Base-by-base conservation (phyloP, 2,888 invertebrate genomes). In the Volucella zonaria region DNA sequence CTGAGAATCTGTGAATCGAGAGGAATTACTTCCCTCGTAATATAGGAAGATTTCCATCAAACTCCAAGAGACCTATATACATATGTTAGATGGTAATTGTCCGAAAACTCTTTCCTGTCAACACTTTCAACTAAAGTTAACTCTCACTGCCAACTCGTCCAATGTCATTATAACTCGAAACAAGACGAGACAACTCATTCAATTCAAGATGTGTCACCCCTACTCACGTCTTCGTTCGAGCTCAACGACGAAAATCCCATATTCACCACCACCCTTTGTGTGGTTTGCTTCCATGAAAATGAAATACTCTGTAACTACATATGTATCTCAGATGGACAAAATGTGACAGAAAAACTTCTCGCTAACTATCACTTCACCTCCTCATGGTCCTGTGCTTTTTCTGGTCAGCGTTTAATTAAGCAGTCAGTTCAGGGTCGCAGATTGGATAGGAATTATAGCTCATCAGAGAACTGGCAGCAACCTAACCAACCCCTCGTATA, bases 381-480 rank as follows among this genome's bases (percentile, higher is more conserved):
- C 11, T 14, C 68, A 45, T 59, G n/a, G 54, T 52, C 62, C 49
- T 40, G 52, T 67, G 51, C 59, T 76, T 81, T 73, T 58, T 81
- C 31, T 31, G 85, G 81, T 85, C 81, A 85, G 76, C 85, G 76
- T 85, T 85, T 85, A 85, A 85, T 85, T 85, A 85, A 85, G 85
- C 80, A 85, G 85, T 85, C 85, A 85, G 81, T 85, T 85, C 85
- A 85, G 85, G 85, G 85, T 85, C 85, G 85, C 85, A 85, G 85
- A 85, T 85, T 85, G 85, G 85, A 85, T 85, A 54, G 81, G 71
- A 85, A 85, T 85, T 85, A 85, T 85, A 85, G 85, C 81, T 73
- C 85, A 85, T 85, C 81, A 81, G 81, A 67, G 59, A 71, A 15
- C 61, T 45, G 43, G 40, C 1, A 11, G 15, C 14, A 1, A 40